These are phyloP conservation scores for Holothuria leucospilota DNA, from an alignment of 53 echinoderm and acorn worm genomes.

Conservation along the genomic window DNA sequence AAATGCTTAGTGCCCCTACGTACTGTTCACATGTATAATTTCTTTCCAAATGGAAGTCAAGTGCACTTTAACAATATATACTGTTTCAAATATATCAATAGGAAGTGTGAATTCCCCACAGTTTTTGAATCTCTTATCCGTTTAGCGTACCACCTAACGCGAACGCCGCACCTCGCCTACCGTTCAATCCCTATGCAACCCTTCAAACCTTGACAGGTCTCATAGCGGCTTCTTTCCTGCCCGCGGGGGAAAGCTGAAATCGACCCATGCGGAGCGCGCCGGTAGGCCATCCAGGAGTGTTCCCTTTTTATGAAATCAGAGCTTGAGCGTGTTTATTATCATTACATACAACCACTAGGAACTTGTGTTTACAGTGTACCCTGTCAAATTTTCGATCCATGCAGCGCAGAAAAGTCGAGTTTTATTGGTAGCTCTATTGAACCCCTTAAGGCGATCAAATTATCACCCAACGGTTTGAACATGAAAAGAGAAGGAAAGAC, in stretches of 20 bases:
- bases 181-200: slow-evolving; percentile 28
- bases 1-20: too few species aligned
- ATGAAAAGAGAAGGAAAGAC: not conserved
- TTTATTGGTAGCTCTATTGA: slow-evolving; percentile 16
- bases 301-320: slow-evolving; percentile 51
- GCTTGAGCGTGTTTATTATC: slow-evolving; percentile 47
- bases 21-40: too few species aligned
- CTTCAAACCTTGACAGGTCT: slow-evolving; percentile 33
- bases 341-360: slow-evolving; percentile 43
- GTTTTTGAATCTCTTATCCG: slow-evolving; percentile 17
- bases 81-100: slow-evolving; percentile 29
- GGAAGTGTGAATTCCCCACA: slow-evolving; percentile 46
- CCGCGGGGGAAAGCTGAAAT: slow-evolving; percentile 48
- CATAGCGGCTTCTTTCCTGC: slow-evolving; percentile 39
- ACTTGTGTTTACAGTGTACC: slow-evolving; percentile 45
- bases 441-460: slow-evolving; percentile 19
- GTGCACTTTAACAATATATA: slow-evolving; percentile 22
- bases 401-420: slow-evolving; percentile 16
- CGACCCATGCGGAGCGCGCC: slow-evolving; percentile 52
- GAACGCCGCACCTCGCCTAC: slow-evolving; percentile 7
- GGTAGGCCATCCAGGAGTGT: slow-evolving; percentile 49
- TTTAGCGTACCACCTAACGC: slow-evolving; percentile 27
- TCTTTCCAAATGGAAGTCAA: too few species aligned
- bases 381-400: slow-evolving; percentile 1
- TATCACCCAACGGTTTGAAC: not conserved